phyloP scores from a whole-genome alignment of 2,797 vertebrate genomes.

The Malurus leucopterus region DNA sequence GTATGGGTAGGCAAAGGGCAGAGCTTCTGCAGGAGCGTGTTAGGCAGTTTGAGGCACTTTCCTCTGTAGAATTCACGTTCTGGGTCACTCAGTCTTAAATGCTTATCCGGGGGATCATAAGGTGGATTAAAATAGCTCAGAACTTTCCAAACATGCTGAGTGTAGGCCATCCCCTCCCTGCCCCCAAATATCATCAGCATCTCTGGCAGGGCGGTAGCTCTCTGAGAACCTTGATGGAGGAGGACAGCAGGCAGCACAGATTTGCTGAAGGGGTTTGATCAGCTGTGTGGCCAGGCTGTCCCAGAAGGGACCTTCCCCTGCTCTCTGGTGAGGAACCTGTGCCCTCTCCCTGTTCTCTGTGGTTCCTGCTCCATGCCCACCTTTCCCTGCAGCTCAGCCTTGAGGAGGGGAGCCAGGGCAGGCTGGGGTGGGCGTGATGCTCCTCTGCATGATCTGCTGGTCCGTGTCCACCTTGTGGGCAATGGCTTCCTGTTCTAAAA shows the following conservation, averaged over 20 bases:
- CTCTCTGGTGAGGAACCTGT: too few relatives aligned
- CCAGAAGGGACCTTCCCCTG: not conserved
- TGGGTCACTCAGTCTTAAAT: not conserved
- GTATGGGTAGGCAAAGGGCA: not conserved
- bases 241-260: not conserved
- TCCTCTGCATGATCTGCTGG: not conserved
- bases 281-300: accelerated
- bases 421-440: not conserved
- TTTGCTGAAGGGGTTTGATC: accelerated
- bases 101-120: not conserved
- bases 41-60: not conserved
- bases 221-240: not conserved
- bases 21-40: not conserved
- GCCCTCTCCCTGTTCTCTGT: not conserved
- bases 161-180: not conserved
- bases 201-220: not conserved
- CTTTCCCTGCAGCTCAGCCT: not conserved
- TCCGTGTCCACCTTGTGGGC: not conserved
- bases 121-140: not conserved
- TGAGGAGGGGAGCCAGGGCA: not conserved
- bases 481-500: not conserved
- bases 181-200: not conserved
- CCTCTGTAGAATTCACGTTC: not conserved
- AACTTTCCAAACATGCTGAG: not conserved
- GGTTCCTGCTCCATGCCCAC: not conserved